Base-by-base conservation (phyloP, 2,797 vertebrate species). In the Silurus lanzhouensis region DNA sequence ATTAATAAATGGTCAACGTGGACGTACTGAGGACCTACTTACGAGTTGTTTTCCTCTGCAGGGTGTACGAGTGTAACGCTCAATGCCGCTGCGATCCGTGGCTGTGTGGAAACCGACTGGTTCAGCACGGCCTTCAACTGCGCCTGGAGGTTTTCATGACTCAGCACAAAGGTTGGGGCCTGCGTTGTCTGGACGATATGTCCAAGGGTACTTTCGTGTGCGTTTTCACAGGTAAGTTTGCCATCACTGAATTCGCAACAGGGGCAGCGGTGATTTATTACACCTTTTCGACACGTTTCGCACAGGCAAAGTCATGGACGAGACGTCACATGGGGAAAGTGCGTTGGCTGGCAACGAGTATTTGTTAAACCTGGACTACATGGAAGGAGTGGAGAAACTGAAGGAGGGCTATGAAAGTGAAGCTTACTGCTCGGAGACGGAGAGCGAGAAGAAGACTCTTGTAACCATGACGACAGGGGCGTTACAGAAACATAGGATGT, bases 351-450 rank as follows among this genome's bases (percentile, higher is more conserved):
- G 95, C 0, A 96, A 96, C 0, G 95, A 96, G 1, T 97, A 97
- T 74, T 96, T 96, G 6, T 96, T 95, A 22, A 97, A 97, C 89
- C 91, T 97, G 90, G 96, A 97, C 85, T 95, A 96, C 89, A 97
- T 97, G 0, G 96, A 97, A 91, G 96, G 95, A 0, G 96, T 96
- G 89, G 96, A 97, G 91, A 96, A 96, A 90, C 94, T 95, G 88
- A 97, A 97, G 90, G 96, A 97, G 22, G 96, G 95, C 25, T 97
- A 97, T 19, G 96, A 97, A 90, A 97, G 96, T 8, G 96, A 96
- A 0, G 95, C 94, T 1, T 93, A 93, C 25, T 96, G 93, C 88
- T 96, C 96, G 0, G 91, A 91, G 52, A 95, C 93, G 0, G 96
- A 97, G 87, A 95, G 93, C 88, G 96, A 95, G 13, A 95, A 95